Base-by-base conservation (phyloP, 2,797 vertebrate species). In the Bufotes viridis region DNA sequence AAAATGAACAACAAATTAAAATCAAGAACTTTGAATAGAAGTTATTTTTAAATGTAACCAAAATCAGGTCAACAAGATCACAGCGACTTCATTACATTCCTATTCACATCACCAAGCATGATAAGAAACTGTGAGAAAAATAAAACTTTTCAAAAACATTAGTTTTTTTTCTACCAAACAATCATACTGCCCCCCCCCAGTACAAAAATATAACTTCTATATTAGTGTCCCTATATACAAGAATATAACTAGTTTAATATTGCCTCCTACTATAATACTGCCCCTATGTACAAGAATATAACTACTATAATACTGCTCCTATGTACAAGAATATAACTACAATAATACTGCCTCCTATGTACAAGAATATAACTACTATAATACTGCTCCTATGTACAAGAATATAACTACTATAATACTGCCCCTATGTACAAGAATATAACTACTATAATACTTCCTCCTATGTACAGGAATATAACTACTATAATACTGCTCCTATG, bases 1-100 rank as follows among this genome's bases (percentile, higher is more conserved):
- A 70, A 87, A 81, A 78, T 85, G 14, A 80, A 74, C 75, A 60
- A 78, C 24, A 63, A 72, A 80, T 87, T 61, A 74, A 60, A 76
- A 81, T 88, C 34, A 51, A 58, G 69, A 74, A 67, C n/a, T 61
- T 20, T 79, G 49, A 87, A 81, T 79, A 34, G 60, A 51, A 78
- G 34, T 51, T 18, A 51, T 74, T 74, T 80, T 74, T 79, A 55
- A 51, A 81, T 74, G 13, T 22, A 55, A 65, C 13, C 15, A 84
- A 60, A 14, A 63, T 10, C 65, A 72, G 67, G 67, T 58, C 74
- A 81, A 83, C 11, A 42, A 80, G 78, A 55, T 29, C 65, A 10
- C 42, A 55, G 83, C 26, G 7, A 75, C 58, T 34, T 9, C 29
- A 24, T 17, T 15, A 12, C 20, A 14, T 15, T 69, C 55, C 9